These are phyloP conservation scores for Rotaria macrura DNA, from an alignment of 2,888 invertebrate species.

Conservation along the genomic window DNA sequence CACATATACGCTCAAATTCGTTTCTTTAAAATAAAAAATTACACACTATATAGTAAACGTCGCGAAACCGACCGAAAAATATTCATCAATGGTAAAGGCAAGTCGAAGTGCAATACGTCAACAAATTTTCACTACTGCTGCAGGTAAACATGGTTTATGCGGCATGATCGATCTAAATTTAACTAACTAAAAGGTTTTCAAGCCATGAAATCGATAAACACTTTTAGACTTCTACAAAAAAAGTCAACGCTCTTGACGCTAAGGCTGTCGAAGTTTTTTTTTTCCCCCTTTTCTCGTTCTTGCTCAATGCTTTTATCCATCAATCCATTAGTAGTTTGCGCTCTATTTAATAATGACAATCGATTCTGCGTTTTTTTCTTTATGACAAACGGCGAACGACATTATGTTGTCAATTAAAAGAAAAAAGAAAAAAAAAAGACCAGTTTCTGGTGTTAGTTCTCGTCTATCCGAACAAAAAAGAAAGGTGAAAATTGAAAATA, in stretches of 20 bases:
- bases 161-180: background rate
- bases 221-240: background rate
- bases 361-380: background rate
- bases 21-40: background rate
- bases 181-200: background rate
- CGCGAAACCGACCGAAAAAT: background rate
- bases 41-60: background rate
- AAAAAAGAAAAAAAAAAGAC: background rate
- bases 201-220: background rate
- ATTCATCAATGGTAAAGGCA: background rate
- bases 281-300: background rate
- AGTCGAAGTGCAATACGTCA: background rate
- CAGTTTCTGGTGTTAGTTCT: background rate
- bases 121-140: background rate
- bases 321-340: background rate
- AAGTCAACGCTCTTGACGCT: background rate
- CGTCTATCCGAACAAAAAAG: background rate
- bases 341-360: background rate
- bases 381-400: background rate
- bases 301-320: conserved; percentile 2
- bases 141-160: background rate
- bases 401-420: conserved; percentile 4
- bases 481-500: background rate
- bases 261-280: background rate
- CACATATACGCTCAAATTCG: background rate